Base-by-base conservation (phyloP, 2,888 invertebrate genomes). In the Meliscaeva auricollis region DNA sequence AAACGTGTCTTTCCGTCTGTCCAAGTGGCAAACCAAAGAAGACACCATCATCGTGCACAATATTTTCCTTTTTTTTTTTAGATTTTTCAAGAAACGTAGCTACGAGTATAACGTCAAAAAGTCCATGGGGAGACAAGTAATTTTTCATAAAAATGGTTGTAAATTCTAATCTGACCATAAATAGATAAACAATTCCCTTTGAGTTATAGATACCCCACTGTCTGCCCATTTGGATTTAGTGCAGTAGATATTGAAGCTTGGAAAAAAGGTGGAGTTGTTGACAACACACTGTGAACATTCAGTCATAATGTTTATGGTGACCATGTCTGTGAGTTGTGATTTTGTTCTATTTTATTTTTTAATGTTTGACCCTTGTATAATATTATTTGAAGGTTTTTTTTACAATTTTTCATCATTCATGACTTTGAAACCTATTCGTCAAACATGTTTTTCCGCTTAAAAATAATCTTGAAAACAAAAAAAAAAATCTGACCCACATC, bases 161-260 rank as follows among this genome's bases (percentile, higher is more conserved):
- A 85, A 85, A 85, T 81, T 85, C 85, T 85, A 85, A 85, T 81
- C 85, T 76, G 69, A 77, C 85, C 85, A 85, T 81, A 85, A 73
- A 85, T 64, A 81, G 81, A 74, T 72, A 77, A 85, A 77, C 85
- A 81, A 81, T 85, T 81, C 81, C 76, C 85, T 85, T 77, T 32
- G 81, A 76, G 62, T 60, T 69, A 72, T 46, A 66, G 79, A 83
- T 74, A 83, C 72, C 30, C 70, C 60, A 22, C 26, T 9, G n/a
- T 9, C 17, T 17, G 30, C 13, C 38, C 8, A 13, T 5, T 56
- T 30, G 17, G 11, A 35, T 17, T 30, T 17, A 15, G 5, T 41
- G 17, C 7, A 13, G 3, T 26, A 26, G 26, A 26, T 38, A 35
- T 46, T 17, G 48, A 38, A 38, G 38, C 13, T 9, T n/a, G n/a